phyloP scores from a whole-genome alignment of 2,888 invertebrate genomes.

The Conops quadrifasciatus region DNA sequence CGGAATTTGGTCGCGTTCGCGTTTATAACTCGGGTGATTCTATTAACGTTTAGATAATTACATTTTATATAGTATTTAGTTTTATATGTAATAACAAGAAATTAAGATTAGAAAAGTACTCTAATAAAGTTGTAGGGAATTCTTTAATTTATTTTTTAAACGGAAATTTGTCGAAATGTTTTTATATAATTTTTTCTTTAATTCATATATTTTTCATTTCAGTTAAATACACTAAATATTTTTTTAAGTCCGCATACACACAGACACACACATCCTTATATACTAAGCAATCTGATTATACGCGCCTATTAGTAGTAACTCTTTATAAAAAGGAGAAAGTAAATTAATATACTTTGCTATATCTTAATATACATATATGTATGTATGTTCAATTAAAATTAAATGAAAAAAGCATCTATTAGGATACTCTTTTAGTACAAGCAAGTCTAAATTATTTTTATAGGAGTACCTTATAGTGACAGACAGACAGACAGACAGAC shows the following conservation, averaged over 20 bases:
- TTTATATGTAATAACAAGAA: conserved; percentile 44
- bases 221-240: conserved; percentile 13
- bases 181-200: conserved; percentile 37
- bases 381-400: no score
- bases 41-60: conserved; percentile 55
- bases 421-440: no score
- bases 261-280: not conserved
- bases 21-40: conserved; percentile 66
- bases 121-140: conserved; percentile 37
- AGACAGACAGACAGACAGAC: no score
- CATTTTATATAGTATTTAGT: conserved; percentile 46
- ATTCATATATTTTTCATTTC: conserved; percentile 28
- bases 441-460: no score
- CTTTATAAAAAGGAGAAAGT: conserved; percentile 13
- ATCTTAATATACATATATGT: not conserved
- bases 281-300: not conserved
- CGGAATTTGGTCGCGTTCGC: conserved; percentile 67
- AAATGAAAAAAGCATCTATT: no score
- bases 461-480: no score
- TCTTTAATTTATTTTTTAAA: conserved; percentile 32
- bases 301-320: not conserved
- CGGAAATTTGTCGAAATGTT: conserved; percentile 34
- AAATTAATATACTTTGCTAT: not conserved
- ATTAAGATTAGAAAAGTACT: conserved; percentile 42
- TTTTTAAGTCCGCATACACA: conserved; percentile 45